Evolutionary conservation across 2,113 vertebrate species (phyloP), one percentile per base, ranked within the genome.

Genomic region (Nesoenas mayeri): DNA sequence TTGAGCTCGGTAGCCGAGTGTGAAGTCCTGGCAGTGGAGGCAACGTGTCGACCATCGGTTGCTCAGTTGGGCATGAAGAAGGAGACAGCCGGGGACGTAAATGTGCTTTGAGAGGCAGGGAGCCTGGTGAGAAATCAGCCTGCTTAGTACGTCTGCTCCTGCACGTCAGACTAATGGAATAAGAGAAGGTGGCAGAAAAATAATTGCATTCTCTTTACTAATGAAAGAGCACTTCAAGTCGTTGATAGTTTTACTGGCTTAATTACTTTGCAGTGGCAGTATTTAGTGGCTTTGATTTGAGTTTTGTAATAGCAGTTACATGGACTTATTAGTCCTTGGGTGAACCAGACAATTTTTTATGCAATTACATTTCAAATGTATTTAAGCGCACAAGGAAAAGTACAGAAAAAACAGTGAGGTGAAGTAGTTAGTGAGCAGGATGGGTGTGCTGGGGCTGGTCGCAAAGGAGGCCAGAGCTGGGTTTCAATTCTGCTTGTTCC

Each of bases 171-270:
- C 51, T 91, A 36, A 60, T 50, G 5, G 72, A 85, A 31, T 62
- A 56, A 71, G 83, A 78, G 64, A 38, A 89, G 40, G 28, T 87
- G 86, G 83, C 91, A 95, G 89, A 32, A 36, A 85, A 91, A 82
- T 93, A 97, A 96, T 96, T 95, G 89, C 66, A 4, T 94, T 93
- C 93, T 89, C 80, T 71, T 79, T 65, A 2, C 54, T 95, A 95
- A 92, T 92, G 89, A 82, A 92, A 57, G 91, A 96, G 84, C 84
- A 24, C 80, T 95, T 91, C 61, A 81, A 80, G 85, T 56, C 0
- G 0, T 56, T 2, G 2, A 11, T 71, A 60, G 89, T 78, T 92
- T 79, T 48, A 25, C 73, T 79, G 73, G 34, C 78, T 89, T 95
- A 92, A 96, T 96, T 91, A 79, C 91, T 89, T 36, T 34, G 93